Conservation (phyloP, 2,888 invertebrate species). For the Alentia gelatinosa region DNA sequence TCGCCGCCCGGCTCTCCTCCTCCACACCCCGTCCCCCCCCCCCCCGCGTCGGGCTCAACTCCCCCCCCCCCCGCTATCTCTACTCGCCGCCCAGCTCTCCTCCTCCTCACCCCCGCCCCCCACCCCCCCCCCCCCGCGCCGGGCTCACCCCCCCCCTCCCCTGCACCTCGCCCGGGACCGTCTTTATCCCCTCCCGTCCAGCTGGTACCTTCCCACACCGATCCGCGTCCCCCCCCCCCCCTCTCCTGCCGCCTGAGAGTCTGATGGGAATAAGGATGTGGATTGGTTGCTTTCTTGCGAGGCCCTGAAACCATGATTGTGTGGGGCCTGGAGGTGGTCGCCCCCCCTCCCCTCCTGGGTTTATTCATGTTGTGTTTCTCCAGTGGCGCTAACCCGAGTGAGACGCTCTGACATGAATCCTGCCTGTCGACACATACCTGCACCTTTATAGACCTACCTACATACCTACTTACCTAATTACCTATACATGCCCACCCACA, state of each 20-base stretch:
- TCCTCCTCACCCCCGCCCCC: background rate
- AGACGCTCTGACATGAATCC: too few relatives aligned
- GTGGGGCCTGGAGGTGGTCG: too few relatives aligned
- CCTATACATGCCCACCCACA: too few relatives aligned
- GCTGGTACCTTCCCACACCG: background rate
- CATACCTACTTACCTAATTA: too few relatives aligned
- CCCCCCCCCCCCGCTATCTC: background rate
- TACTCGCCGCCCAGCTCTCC: too few relatives aligned
- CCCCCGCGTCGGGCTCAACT: background rate
- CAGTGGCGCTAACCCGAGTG: too few relatives aligned
- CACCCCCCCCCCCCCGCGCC: background rate
- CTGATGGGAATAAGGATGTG: conserved; percentile 41
- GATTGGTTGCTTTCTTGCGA: conserved; percentile 39
- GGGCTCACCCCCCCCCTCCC: background rate
- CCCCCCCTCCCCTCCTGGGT: too few relatives aligned
- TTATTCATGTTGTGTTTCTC: too few relatives aligned
- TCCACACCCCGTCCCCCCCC: background rate
- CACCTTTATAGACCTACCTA: too few relatives aligned
- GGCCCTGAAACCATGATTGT: background rate
- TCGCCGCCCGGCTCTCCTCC: background rate
- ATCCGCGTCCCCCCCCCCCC: background rate
- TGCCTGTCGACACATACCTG: too few relatives aligned
- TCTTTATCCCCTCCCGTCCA: too few relatives aligned
- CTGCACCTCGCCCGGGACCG: background rate
- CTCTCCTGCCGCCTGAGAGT: background rate